Evolutionary conservation across 2,888 invertebrate species (phyloP).

Genomic region (Dione vanillae): DNA sequence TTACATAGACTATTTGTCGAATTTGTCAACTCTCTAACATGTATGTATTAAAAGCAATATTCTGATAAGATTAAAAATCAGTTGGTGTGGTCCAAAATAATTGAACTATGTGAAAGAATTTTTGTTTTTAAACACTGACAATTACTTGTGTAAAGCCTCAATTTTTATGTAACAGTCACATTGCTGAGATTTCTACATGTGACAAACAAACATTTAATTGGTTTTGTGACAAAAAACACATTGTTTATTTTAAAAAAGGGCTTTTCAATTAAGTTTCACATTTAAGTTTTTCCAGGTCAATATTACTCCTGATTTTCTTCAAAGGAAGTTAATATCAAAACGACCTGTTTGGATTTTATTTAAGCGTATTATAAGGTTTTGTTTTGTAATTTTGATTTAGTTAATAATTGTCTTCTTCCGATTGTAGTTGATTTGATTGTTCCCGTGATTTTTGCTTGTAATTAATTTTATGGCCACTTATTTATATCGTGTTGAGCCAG

Average conservation of each 20-base stretch:
- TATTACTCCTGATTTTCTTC: background rate
- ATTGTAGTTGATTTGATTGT: constrained; percentile 54
- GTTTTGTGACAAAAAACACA: background rate
- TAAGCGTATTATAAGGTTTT: constrained; percentile 39
- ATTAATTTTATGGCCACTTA: constrained; percentile 53
- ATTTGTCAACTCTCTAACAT: background rate
- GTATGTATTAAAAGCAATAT: constrained; percentile 19
- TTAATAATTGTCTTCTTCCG: constrained; percentile 48
- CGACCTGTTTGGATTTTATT: constrained; percentile 27
- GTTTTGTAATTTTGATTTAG: constrained; percentile 41
- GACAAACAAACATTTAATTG: background rate
- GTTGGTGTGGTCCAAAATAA: constrained; percentile 8
- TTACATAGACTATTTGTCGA: background rate
- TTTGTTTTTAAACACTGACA: constrained; percentile 10
- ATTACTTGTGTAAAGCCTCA: constrained; percentile 5
- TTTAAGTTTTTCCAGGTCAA: constrained; percentile 15
- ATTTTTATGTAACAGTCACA: constrained; percentile 9
- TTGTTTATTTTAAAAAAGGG: constrained; percentile 7
- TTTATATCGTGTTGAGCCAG: constrained; percentile 30
- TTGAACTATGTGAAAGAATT: background rate
- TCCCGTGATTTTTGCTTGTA: constrained; percentile 54
- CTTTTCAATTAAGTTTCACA: too few relatives aligned
- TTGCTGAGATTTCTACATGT: background rate
- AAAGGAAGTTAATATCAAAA: background rate
- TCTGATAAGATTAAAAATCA: constrained; percentile 1